Evolutionary conservation across 2,797 vertebrate genomes (phyloP), one percentile per base, ranked within the genome.

Genomic region (Neomorphus geoffroyi): DNA sequence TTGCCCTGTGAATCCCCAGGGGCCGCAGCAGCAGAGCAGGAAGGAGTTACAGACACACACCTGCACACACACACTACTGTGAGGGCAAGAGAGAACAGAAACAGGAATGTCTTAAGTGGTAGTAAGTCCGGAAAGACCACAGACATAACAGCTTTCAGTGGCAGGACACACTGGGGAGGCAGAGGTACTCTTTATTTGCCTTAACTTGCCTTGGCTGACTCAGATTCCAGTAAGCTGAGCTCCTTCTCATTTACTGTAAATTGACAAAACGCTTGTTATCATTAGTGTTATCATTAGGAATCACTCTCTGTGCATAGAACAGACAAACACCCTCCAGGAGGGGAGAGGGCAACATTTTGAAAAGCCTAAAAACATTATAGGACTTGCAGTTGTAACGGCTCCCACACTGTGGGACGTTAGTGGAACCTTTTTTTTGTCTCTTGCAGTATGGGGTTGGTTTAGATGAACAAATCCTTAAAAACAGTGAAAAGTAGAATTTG

Each of bases 151-250:
- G 90, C 50, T 70, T 74, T 72, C 54, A 41, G 93, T 24, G 67
- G 86, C 37, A 95, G 94, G 94, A 93, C 77, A 79, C 71, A 18
- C 26, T 81, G 79, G 39, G 45, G 80, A 94, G 88, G 83, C 91
- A 94, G 80, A 92, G 46, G 56, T 84, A 53, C 85, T 88, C 83
- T 88, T 87, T 66, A 66, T 94, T 93, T 96, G 96, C 92, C 96
- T 93, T 94, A 90, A 95, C 93, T 94, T 96, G 94, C 74, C 88
- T 93, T 64, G 80, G 35, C 91, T 97, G 95, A 97, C 94, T 96
- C 94, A 96, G 75, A 94, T 96, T 93, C 91, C 94, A 92, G 95
- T 92, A 95, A 96, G 77, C 64, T 88, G 77, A 96, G 91, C 70
- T 90, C 75, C 85, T 95, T 88, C 90, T 93, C 85, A 94, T 88